Conservation (phyloP, 1,140 invertebrate genomes). For the Maniola jurtina region DNA sequence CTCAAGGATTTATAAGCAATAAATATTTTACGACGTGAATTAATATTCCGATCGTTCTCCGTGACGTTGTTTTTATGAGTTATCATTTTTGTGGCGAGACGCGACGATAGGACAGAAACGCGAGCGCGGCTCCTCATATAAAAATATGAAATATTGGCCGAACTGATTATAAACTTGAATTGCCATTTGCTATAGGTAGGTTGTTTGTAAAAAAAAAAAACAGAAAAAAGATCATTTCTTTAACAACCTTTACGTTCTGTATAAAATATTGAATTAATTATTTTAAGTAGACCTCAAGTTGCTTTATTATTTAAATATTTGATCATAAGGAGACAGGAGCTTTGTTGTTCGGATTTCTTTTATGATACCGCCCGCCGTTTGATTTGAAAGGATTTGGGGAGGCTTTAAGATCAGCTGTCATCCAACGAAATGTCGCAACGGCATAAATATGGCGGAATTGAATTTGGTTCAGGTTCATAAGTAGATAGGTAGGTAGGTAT, state of each 20-base stretch:
- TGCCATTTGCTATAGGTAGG: slow-evolving; percentile 35
- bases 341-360: slow-evolving; percentile 36
- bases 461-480: not conserved
- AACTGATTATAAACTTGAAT: slow-evolving; percentile 68
- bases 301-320: slow-evolving; percentile 45
- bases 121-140: slow-evolving; percentile 39
- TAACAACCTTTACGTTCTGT: slow-evolving; percentile 65
- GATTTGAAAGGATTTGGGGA: slow-evolving; percentile 28
- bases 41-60: slow-evolving; percentile 78
- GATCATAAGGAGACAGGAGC: slow-evolving; percentile 34
- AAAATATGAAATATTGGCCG: slow-evolving; percentile 57
- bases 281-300: slow-evolving; percentile 41
- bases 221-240: slow-evolving; percentile 58
- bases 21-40: slow-evolving; percentile 79
- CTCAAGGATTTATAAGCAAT: slow-evolving; percentile 78
- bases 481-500: not conserved
- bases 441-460: slow-evolving; percentile 6
- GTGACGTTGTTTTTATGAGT: slow-evolving; percentile 78
- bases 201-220: not conserved
- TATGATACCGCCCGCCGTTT: slow-evolving; percentile 32
- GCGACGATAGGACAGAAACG: slow-evolving; percentile 48
- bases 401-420: slow-evolving; percentile 18
- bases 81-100: slow-evolving; percentile 72
- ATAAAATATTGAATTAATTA: slow-evolving; percentile 66
- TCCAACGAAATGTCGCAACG: slow-evolving; percentile 8